Base-by-base conservation (phyloP, 2,797 vertebrate species). In the Amphiprion clarkii region DNA sequence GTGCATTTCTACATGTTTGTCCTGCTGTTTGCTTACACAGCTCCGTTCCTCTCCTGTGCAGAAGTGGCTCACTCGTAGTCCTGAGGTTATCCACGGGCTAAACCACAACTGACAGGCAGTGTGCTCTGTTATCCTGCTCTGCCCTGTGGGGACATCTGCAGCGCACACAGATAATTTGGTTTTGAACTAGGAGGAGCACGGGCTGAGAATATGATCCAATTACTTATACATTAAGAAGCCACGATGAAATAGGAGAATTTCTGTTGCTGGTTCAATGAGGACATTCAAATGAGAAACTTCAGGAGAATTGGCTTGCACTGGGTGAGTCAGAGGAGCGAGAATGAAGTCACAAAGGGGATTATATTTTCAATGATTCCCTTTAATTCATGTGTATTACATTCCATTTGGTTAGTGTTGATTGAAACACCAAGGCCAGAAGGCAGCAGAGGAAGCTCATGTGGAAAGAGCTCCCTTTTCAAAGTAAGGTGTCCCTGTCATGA, bases 121-220 rank as follows among this genome's bases (percentile, higher is more conserved):
- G 66, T 55, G 80, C 78, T 75, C 78, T 67, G 70, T 88, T 81
- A 82, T 81, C 67, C 73, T 51, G 46, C 78, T 72, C 78, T 83
- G 80, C 76, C 84, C 86, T 54, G 76, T 81, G 73, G 88, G 84
- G 86, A 90, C 79, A 82, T 89, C 72, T 81, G 83, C 78, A 82
- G 83, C 66, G 33, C 79, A 81, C 79, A 70, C 85, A 71, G 78
- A 90, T 91, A 86, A 93, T 91, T 89, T 84, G 84, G 82, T 93
- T 93, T 89, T 67, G 81, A 81, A 78, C 76, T 48, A 74, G 84
- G 82, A 86, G 82, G 74, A 87, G 88, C 87, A 78, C 58, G 54
- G 82, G 58, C 81, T 66, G 81, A 82, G 87, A 87, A 85, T 82
- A 88, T 90, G 86, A 93, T 91, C 90, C 76, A 87, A 92, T 93